Evolutionary conservation across 2,113 vertebrate species (phyloP).

Genomic region (Murina feae): DNA sequence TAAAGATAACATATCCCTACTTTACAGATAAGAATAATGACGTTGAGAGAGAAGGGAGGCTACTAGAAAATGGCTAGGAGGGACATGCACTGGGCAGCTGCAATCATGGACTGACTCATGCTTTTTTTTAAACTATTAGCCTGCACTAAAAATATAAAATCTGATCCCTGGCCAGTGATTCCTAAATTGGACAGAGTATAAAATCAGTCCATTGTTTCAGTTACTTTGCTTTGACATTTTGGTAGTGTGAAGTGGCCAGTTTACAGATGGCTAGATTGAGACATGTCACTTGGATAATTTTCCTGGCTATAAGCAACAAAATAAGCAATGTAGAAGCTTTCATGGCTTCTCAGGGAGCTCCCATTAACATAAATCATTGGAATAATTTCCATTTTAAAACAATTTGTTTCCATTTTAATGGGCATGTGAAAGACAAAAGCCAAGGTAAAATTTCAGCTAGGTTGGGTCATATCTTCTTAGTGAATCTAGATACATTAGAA

Average conservation of each 20-base stretch:
- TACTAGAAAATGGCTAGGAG: neutral
- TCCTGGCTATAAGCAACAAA: neutral
- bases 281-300: neutral
- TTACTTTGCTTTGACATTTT: neutral
- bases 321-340: neutral
- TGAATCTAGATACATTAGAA: neutral
- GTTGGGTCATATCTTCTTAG: neutral
- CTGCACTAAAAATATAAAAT: neutral
- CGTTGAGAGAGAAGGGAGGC: neutral
- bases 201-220: neutral
- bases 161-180: neutral
- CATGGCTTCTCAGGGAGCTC: neutral
- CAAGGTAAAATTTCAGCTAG: neutral
- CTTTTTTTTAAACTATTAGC: neutral
- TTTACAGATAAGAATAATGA: neutral
- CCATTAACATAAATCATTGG: neutral
- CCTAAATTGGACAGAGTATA: neutral
- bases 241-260: neutral
- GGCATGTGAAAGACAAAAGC: neutral
- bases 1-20: neutral
- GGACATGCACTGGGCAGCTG: neutral
- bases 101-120: neutral
- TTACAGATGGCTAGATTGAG: neutral
- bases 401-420: neutral
- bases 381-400: conserved; percentile 12